Evolutionary conservation across 1,140 invertebrate genomes (phyloP), one percentile per base, ranked within the genome.

Genomic region (Neuroterus valhalla): DNA sequence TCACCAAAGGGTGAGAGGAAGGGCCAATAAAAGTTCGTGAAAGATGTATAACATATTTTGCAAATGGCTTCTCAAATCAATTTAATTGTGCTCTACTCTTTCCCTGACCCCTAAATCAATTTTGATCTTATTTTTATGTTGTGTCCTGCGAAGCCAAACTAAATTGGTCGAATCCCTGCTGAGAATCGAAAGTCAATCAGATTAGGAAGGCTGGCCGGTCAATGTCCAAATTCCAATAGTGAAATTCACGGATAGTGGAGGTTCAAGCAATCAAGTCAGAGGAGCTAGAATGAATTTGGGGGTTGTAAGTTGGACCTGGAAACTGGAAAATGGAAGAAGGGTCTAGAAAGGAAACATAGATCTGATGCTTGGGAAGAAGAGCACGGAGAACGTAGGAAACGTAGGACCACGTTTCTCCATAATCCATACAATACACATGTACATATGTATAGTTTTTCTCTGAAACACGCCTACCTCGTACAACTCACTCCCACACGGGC

Each of bases 331-430:
- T 5, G 23, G 55, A 38, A 62, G 55, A 31, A 62, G 12, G 23
- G 55, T 31, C 23, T 14, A 62, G 55, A 12, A 38, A n/a, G 55
- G 26, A 62, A 31, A 38, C 55, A 26, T 62, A 70, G 67, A 50
- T 46, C 31, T 48, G 43, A 26, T 44, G 12, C 17, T 45, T 50
- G 73, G 44, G 74, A 75, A 80, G 71, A 76, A 76, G 78, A 80
- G 77, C 70, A 72, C 70, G 70, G 66, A 73, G 78, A 74, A 38
- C 31, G 31, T 38, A 38, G 78, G 73, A 84, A 84, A 85, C 79
- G 75, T 86, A 84, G 85, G 82, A 84, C 84, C 83, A 81, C 83
- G 83, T 86, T 85, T 78, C 79, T 75, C 84, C 77, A 75, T 85
- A 85, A 12, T 31, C 44, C 77, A 74, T 85, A 86, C 84, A 85